Evolutionary conservation across 2,113 vertebrate species (phyloP).

Genomic region (Crotophaga sulcirostris): DNA sequence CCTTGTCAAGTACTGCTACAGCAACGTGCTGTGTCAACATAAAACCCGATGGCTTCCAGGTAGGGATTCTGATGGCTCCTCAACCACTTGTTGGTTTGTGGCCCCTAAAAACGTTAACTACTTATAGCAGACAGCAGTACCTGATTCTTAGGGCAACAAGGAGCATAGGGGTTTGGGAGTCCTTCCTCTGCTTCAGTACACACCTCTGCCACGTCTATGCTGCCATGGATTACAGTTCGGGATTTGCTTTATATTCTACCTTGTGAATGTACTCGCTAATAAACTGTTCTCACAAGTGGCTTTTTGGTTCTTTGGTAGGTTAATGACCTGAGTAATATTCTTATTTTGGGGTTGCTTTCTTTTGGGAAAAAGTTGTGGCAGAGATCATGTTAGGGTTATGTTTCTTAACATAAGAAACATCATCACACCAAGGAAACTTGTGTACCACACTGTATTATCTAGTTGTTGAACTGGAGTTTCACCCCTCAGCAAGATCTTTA

Average conservation of each 20-base stretch:
- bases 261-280: not conserved
- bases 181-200: not conserved
- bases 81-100: not conserved
- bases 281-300: not conserved
- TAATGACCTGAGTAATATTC: not conserved
- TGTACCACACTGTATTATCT: not conserved
- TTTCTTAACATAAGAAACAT: not conserved
- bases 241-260: not conserved
- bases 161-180: not conserved
- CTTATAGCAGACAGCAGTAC: too few species aligned
- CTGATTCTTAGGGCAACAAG: too few species aligned
- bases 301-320: not conserved
- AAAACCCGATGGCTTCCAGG: fast-evolving
- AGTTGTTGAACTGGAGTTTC: not conserved
- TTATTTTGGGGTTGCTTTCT: not conserved
- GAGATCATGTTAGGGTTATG: not conserved
- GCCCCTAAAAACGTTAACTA: not conserved
- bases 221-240: not conserved
- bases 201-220: fast-evolving
- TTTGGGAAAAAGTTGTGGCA: not conserved
- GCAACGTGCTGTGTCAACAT: not conserved
- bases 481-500: not conserved
- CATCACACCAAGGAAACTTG: not conserved
- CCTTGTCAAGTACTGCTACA: not conserved
- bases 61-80: not conserved